Evolutionary conservation across 2,797 vertebrate genomes (phyloP).

Genomic region (Setipinna tenuifilis): DNA sequence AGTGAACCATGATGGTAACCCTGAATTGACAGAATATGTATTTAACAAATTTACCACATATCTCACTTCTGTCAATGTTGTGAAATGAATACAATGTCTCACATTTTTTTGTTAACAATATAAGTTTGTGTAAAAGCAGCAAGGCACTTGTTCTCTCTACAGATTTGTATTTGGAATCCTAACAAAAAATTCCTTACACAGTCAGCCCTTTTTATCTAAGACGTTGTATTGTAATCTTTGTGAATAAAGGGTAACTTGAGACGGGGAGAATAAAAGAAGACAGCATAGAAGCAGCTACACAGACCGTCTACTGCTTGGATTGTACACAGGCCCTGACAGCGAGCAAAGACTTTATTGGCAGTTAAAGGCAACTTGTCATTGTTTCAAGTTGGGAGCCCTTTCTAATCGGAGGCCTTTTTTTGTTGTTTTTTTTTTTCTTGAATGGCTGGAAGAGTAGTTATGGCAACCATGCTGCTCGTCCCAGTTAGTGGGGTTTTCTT

Average conservation of each 20-base stretch:
- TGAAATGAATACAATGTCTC: background rate
- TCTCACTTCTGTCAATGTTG: background rate
- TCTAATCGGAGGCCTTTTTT: conserved; percentile 41
- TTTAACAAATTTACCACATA: background rate
- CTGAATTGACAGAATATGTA: conserved; percentile 9
- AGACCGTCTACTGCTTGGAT: background rate
- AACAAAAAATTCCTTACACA: background rate
- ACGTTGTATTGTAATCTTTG: background rate
- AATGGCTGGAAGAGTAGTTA: conserved; percentile 53
- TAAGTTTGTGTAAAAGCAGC: background rate
- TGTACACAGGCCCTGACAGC: conserved; percentile 6
- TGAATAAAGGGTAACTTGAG: background rate
- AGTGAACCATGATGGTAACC: conserved; percentile 7
- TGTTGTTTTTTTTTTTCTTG: conserved; percentile 31
- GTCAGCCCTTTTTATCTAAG: background rate
- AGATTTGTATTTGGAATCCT: conserved; percentile 3
- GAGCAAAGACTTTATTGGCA: conserved; percentile 50
- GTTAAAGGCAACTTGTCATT: conserved; percentile 51
- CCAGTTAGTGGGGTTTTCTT: conserved; percentile 37
- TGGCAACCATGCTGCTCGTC: conserved; percentile 44
- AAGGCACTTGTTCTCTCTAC: background rate
- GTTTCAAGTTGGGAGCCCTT: conserved; percentile 58
- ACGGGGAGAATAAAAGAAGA: background rate
- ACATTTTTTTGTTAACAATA: background rate
- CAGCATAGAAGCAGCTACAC: background rate